Percentiles rank a stretch among this genome's conserved stretches.
Conservation (phyloP, 2,888 invertebrate species). For the Drosophila nigritarsus region DNA sequence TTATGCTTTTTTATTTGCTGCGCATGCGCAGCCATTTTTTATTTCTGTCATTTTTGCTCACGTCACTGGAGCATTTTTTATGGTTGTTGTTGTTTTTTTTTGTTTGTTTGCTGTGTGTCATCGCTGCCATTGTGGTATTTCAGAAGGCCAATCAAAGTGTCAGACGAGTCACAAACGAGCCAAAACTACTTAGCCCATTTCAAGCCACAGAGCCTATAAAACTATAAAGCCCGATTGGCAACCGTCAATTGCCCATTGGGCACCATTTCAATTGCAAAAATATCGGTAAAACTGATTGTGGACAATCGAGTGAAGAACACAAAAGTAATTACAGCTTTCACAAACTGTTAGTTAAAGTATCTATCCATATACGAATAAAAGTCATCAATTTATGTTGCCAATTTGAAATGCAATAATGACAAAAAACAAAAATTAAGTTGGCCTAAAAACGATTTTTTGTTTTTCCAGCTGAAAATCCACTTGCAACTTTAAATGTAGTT, state of each 20-base stretch:
- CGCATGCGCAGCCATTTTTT: slow-evolving; percentile 77
- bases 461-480: background rate
- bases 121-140: slow-evolving; percentile 60
- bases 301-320: background rate
- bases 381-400: background rate
- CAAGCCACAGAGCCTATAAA: slow-evolving; percentile 29
- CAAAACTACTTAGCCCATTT: slow-evolving; percentile 14
- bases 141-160: slow-evolving; percentile 64
- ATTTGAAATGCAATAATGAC: background rate
- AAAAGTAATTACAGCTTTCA: slow-evolving; percentile 11
- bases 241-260: slow-evolving; percentile 25
- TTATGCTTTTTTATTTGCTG: slow-evolving; percentile 70
- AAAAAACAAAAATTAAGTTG: background rate
- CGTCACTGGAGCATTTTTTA: slow-evolving; percentile 53
- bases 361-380: background rate
- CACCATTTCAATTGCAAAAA: background rate
- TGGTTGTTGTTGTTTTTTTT: slow-evolving; percentile 22
- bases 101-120: slow-evolving; percentile 20
- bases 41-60: slow-evolving; percentile 28
- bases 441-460: background rate
- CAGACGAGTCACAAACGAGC: slow-evolving; percentile 6
- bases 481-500: background rate
- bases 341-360: slow-evolving; percentile 1
- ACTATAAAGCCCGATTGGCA: slow-evolving; percentile 7
- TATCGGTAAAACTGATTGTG: slow-evolving; percentile 12